phyloP scores from a whole-genome alignment of 2,888 invertebrate species.

The Andrena dorsata region DNA sequence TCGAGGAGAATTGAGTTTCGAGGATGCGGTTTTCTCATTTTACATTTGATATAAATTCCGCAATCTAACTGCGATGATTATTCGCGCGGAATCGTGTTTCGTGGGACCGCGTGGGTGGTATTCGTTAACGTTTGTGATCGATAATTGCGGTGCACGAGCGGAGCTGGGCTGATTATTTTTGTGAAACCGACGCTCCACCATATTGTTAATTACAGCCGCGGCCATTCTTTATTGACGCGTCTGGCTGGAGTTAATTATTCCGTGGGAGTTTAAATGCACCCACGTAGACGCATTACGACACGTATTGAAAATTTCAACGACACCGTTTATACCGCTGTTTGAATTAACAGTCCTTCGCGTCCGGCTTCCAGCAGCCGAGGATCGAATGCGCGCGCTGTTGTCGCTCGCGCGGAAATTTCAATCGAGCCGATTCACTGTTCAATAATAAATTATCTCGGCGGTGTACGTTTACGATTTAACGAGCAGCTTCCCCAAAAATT shows the following conservation, averaged over 20 bases:
- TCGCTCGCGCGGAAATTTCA: conserved; percentile 22
- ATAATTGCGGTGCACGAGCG: conserved; percentile 9
- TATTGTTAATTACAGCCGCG: conserved; percentile 19
- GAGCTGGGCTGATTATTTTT: conserved; percentile 14
- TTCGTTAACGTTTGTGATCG: background rate
- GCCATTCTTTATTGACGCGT: conserved; percentile 34
- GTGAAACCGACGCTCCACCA: background rate
- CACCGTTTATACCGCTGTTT: conserved; percentile 15
- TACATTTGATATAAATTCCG: too few relatives aligned
- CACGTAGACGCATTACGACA: background rate
- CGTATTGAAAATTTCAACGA: conserved; percentile 35
- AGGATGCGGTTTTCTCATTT: too few relatives aligned
- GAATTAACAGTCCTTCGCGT: conserved; percentile 35
- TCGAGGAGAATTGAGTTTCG: too few relatives aligned
- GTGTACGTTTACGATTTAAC: conserved; percentile 21
- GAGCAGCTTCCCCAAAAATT: background rate
- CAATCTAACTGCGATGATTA: too few relatives aligned
- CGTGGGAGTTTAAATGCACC: conserved; percentile 25
- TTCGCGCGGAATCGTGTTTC: too few relatives aligned
- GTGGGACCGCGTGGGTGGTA: background rate
- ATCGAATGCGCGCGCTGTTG: conserved; percentile 6
- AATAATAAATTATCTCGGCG: conserved; percentile 28
- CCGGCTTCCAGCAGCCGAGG: background rate
- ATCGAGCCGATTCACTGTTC: background rate
- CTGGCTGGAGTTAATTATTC: conserved; percentile 29